Base-by-base conservation (phyloP, 2,888 invertebrate genomes). In the Chrysolina haemoptera region DNA sequence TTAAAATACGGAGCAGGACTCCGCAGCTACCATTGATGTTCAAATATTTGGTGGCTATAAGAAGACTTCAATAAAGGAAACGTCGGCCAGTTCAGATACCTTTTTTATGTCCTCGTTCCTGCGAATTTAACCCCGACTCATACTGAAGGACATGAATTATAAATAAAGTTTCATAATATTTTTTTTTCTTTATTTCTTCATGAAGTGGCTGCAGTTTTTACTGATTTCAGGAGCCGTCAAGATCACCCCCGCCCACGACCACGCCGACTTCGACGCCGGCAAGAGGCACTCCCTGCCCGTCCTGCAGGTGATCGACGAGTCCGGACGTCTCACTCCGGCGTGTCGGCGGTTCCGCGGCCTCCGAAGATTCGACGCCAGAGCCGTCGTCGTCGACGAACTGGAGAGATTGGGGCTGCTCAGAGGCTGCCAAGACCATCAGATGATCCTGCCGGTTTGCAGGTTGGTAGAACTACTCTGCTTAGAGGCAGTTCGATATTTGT, bases 221-320 rank as follows among this genome's bases (percentile, higher is more conserved):
- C n/a, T n/a, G n/a, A n/a, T 65, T 67, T 16, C 78, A 94, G 96
- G 99, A 81, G 98, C 98, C 74, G 99, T 99, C 0, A 99, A 99
- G 89, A 96, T 99, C 76, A 99, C 99, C 0, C 99, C 99, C 0
- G 98, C 98, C 1, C 99, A 99, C 88, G 98, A 99, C 88, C 95
- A 93, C 46, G 96, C 96, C 85, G 99, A 99, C 90, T 99, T 98
- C 87, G 98, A 98, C 84, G 94, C 97, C 59, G 99, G 96, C 48
- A 94, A 95, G 84, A 91, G 98, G 9, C 97, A 98, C 87, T 92
- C 93, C 79, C 89, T 99, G 76, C 93, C 94, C 0, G 95, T 95
- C 86, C 91, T 98, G 78, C 97, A 94, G 48, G 95, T 99, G 71
- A 93, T 99, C 76, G 94, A 96, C 83, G 98, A 98, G 82, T 93